These are phyloP conservation scores for Phaetusa simplex DNA, from an alignment of 2,113 vertebrate genomes.

Conservation along the genomic window DNA sequence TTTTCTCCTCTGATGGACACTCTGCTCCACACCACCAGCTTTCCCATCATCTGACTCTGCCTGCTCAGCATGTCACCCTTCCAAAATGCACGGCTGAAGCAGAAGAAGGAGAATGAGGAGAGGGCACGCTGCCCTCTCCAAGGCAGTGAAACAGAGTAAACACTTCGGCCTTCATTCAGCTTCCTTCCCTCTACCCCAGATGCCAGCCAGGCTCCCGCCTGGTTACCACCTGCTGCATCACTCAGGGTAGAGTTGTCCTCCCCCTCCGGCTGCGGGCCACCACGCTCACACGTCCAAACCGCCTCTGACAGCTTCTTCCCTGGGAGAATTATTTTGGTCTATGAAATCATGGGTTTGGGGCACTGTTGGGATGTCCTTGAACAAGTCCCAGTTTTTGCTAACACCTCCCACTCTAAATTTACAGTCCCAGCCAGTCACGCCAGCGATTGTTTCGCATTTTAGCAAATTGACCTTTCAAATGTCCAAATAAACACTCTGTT, in stretches of 20 bases:
- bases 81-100: neutral
- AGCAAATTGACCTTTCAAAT: constrained; percentile 23
- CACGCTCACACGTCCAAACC: neutral
- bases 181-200: neutral
- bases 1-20: accelerated
- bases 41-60: neutral
- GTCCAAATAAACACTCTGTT: constrained; percentile 28
- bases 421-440: neutral
- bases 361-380: constrained; percentile 59
- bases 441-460: constrained; percentile 3
- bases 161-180: neutral
- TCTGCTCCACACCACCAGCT: neutral
- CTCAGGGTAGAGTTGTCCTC: neutral
- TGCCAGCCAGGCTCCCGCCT: neutral
- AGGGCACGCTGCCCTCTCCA: neutral
- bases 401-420: constrained; percentile 54
- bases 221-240: constrained; percentile 18
- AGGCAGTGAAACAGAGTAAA: neutral
- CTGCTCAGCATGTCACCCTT: neutral
- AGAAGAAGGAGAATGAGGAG: neutral
- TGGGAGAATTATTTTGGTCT: constrained; percentile 36
- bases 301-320: constrained; percentile 35
- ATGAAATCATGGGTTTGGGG: constrained; percentile 40
- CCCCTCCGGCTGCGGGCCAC: neutral
- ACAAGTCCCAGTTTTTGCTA: constrained; percentile 8